Base-by-base conservation (phyloP, 53 echinoderm and acorn worm species). In the Pentamera pediparva region DNA sequence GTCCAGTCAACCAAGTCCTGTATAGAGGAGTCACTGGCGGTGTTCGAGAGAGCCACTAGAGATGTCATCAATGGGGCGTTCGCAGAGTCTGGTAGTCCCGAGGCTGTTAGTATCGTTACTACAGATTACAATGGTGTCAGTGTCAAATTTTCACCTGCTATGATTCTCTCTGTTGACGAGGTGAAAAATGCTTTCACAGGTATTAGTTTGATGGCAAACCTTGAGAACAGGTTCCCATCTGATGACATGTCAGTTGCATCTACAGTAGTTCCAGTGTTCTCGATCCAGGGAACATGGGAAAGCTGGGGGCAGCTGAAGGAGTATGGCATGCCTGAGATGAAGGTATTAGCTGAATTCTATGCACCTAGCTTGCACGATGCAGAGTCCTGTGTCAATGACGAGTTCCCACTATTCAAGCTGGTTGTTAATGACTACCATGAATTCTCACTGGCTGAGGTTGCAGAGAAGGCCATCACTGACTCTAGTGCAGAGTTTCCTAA, bases 321-420 rank as follows among this genome's bases (percentile, higher is more conserved):
- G 10, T 61, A 61, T 28, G 61, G 61, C 7, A 61, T 28, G 61
- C 7, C 30, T 32, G 61, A 20, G 10, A 33, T 33, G 7, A 61
- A 28, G 17, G 7, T 28, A 9, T 33, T 61, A 33, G 61, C 61
- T 25, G 61, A 61, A 5, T 33, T 30, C 35, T 61, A 25, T 28
- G 9, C 27, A 61, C 10, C 45, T 12, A 17, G 10, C 10, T 17
- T 61, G 27, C 19, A 6, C n/a, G 39, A 37, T 40, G 19, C 65
- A 4, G 39, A 37, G 24, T 65, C 39, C 15, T 65, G 38, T 37
- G 41, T 65, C 15, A 69, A 69, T 13, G 69, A 69, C 21, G 48
- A 69, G 43, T 69, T 69, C 25, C 69, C 69, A 6, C 32, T 69
- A 15, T 69, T 39, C 15, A 69, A 41, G 43, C 69, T n/a, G 69